Evolutionary conservation across 2,113 vertebrate species (phyloP), one percentile per base, ranked within the genome.

Genomic region (Craseonycteris thonglongyai): DNA sequence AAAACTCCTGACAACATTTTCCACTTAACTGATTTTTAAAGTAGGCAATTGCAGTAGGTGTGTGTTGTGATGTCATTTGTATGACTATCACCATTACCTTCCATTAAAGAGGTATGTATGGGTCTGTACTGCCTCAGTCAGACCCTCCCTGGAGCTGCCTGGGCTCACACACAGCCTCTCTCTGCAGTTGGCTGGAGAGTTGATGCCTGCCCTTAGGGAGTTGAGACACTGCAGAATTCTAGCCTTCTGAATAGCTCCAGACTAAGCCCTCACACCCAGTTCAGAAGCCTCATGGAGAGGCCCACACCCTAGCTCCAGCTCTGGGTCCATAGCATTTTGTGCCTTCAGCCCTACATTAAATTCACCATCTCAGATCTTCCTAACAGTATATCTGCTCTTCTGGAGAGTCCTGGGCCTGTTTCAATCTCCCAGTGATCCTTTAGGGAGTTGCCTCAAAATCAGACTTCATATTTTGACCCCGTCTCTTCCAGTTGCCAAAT

Each of bases 131-230:
- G 26, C 19, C 28, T 28, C 13, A 21, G 56, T n/a, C 8, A n/a
- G 9, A 24, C 14, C 5, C 2, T 10, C 7, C 26, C 28, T 19
- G 13, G 13, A 0, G 6, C 30, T 5, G 11, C 9, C 35, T 47
- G 5, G 1, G 14, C n/a, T n/a, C n/a, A n/a, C n/a, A n/a, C n/a
- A n/a, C n/a, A n/a, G n/a, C n/a, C n/a, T n/a, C n/a, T n/a, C n/a
- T n/a, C n/a, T 1, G 19, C 76, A 69, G 35, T 13, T 15, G 15
- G 5, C 18, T 7, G 21, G 21, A 45, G 19, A 58, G 24, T 1
- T 12, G 35, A 30, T 42, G 54, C 21, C 8, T 71, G 38, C 21
- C 22, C 28, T 59, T 4, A 1, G 51, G 35, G 54, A 81, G 22
- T 26, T 22, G 89, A 35, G 26, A 35, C 15, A 4, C 21, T 1